A percentile compares a stretch with the other conserved stretches of the same genome.
Conservation (phyloP, 2,113 vertebrate genomes). For the Pseudopipra pipra region DNA sequence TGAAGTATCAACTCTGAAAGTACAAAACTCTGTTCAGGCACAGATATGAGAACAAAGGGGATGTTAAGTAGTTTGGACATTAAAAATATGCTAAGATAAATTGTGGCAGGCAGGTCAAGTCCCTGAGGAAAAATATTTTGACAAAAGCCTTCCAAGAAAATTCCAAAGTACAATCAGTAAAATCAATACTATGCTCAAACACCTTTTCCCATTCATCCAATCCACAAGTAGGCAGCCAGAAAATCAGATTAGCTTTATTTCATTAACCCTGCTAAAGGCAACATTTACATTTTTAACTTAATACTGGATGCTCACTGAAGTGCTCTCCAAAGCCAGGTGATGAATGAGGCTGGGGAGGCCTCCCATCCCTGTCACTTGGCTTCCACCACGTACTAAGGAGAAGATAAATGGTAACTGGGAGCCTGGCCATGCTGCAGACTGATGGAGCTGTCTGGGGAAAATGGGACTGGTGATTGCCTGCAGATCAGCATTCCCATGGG, state of each 20-base stretch:
- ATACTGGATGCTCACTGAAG: background rate
- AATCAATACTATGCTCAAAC: background rate
- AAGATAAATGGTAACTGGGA: background rate
- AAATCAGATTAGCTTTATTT: background rate
- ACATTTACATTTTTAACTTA: background rate
- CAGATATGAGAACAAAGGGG: background rate
- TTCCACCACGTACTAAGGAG: background rate
- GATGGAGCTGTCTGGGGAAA: background rate
- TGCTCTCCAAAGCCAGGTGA: background rate
- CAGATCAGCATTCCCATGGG: background rate
- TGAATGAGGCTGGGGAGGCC: background rate
- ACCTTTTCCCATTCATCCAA: background rate
- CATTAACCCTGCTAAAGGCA: background rate
- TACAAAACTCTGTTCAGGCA: background rate
- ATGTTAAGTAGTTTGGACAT: background rate
- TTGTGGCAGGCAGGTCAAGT: too few species aligned
- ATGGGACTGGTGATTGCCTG: background rate
- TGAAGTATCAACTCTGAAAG: background rate
- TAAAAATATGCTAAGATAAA: background rate
- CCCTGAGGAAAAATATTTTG: background rate
- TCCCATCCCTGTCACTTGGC: background rate
- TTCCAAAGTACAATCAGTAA: background rate
- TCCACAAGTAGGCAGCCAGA: background rate
- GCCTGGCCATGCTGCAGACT: background rate
- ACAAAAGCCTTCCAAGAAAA: background rate